phyloP scores from a whole-genome alignment of 2,113 vertebrate genomes.

The Aegithalos caudatus region DNA sequence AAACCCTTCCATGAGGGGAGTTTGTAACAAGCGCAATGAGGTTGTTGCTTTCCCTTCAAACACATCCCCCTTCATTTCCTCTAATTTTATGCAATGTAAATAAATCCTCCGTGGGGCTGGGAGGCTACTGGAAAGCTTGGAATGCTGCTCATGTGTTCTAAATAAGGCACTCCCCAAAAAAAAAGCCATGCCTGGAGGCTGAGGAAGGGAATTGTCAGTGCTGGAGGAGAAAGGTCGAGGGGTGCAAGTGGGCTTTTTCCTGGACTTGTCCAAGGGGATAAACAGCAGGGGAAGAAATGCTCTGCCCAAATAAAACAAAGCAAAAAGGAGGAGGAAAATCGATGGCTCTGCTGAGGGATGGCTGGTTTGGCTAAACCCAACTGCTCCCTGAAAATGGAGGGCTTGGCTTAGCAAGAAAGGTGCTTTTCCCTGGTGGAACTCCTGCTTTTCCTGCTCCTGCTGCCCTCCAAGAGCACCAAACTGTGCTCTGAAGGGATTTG shows the following conservation, averaged over 20 bases:
- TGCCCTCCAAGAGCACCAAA: not conserved
- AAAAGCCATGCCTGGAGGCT: constrained; percentile 76
- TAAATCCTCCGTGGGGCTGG: constrained; percentile 72
- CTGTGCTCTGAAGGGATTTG: not conserved
- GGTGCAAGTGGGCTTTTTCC: constrained; percentile 81
- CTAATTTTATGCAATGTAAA: constrained; percentile 79
- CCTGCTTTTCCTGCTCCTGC: not conserved
- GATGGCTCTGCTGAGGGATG: not conserved
- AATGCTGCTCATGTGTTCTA: constrained; percentile 75
- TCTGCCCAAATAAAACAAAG: constrained; percentile 58
- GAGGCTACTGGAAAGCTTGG: constrained; percentile 73
- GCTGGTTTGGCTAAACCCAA: constrained; percentile 50
- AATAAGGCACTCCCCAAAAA: constrained; percentile 75
- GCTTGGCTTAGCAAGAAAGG: not conserved
- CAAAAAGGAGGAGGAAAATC: constrained; percentile 47
- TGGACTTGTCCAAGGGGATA: constrained; percentile 74
- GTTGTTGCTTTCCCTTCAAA: constrained; percentile 64
- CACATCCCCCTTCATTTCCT: constrained; percentile 78
- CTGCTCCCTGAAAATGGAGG: not conserved
- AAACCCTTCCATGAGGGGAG: constrained; percentile 67
- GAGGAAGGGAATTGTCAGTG: constrained; percentile 73
- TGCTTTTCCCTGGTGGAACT: not conserved
- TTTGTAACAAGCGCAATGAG: constrained; percentile 51
- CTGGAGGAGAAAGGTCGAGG: constrained; percentile 71
- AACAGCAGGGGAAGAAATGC: constrained; percentile 66